A percentile compares a stretch with the other conserved stretches of the same genome.
Evolutionary conservation across 1,140 invertebrate species (phyloP).

Genomic region (Papilio polyxenes): DNA sequence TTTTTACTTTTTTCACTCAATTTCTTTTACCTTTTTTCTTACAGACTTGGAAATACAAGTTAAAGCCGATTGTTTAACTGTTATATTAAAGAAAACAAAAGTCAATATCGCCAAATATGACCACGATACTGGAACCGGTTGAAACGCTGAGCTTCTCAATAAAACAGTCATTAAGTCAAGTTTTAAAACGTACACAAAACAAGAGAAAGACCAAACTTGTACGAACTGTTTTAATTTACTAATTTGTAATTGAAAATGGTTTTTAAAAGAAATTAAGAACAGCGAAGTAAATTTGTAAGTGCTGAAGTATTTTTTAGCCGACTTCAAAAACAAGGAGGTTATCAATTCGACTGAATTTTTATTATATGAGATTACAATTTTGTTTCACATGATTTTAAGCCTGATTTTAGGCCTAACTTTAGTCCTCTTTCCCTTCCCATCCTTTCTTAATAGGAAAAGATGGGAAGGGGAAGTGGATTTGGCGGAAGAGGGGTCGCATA

Average conservation of each 20-base stretch:
- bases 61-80: slow-evolving; percentile 16
- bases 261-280: neutral
- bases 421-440: too few species aligned
- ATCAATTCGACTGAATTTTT: too few species aligned
- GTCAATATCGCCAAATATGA: slow-evolving; percentile 20
- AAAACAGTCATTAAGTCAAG: slow-evolving; percentile 19
- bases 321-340: too few species aligned
- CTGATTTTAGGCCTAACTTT: too few species aligned
- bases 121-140: neutral
- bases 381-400: neutral
- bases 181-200: slow-evolving; percentile 10
- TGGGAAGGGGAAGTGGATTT: too few species aligned
- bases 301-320: neutral
- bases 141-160: neutral
- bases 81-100: slow-evolving; percentile 7
- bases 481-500: too few species aligned
- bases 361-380: neutral
- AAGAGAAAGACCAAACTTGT: slow-evolving; percentile 16
- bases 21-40: neutral
- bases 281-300: neutral
- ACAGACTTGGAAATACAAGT: neutral
- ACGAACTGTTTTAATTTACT: slow-evolving; percentile 10
- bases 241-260: slow-evolving; percentile 18
- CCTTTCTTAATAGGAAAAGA: too few species aligned
- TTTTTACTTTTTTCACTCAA: neutral